phyloP scores from a whole-genome alignment of 2,888 invertebrate genomes.

The Rugalucina vietnamica region DNA sequence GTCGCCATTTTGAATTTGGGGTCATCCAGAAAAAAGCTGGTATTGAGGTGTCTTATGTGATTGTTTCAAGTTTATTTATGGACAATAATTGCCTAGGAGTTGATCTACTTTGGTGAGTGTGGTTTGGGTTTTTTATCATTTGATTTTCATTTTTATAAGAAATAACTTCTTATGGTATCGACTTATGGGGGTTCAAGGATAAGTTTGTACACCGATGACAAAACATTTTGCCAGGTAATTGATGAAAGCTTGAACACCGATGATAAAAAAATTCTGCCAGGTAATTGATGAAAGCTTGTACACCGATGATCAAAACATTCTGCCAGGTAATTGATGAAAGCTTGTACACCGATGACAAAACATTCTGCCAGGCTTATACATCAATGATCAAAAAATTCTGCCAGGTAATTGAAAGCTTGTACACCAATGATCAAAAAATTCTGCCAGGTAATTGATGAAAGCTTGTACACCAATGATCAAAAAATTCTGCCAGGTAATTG shows the following conservation, averaged over 20 bases:
- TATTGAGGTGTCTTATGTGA: too few species aligned
- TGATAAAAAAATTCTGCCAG: constrained; percentile 94
- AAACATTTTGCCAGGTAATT: constrained; percentile 82
- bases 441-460: neutral
- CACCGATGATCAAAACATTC: neutral
- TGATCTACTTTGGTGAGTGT: too few species aligned
- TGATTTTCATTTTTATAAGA: too few species aligned
- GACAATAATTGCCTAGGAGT: too few species aligned
- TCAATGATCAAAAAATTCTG: neutral
- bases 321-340: neutral
- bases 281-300: constrained; percentile 79
- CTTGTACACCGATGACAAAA: neutral
- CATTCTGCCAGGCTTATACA: neutral
- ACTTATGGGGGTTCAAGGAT: too few species aligned
- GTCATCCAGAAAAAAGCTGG: too few species aligned
- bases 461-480: neutral
- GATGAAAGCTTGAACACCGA: constrained; percentile 92
- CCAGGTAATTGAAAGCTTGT: neutral
- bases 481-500: neutral
- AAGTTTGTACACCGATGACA: neutral
- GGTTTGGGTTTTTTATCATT: too few species aligned
- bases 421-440: neutral
- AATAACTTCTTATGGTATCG: too few species aligned
- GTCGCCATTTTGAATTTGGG: too few species aligned
- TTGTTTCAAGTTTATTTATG: too few species aligned